Percentiles rank a stretch among this genome's conserved stretches.
These are phyloP conservation scores for Eucidaris tribuloides DNA, from an alignment of 35 echinoderm and acorn worm species.

Conservation along the genomic window DNA sequence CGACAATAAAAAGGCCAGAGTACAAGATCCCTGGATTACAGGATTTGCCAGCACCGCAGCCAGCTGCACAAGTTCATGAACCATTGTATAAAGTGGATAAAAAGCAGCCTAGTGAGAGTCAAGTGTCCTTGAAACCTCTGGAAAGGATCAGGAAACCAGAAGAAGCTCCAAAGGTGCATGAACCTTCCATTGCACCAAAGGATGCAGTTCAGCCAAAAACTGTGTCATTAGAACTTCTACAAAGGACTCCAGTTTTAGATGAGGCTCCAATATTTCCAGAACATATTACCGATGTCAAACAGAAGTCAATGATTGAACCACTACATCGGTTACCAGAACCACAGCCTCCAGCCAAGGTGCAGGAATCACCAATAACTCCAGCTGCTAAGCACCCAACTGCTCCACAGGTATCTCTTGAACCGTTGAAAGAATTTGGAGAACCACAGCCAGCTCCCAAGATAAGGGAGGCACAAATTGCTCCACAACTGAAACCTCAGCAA, in stretches of 20 bases:
- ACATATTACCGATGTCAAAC: neutral
- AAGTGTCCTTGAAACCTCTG: slow-evolving; percentile 15
- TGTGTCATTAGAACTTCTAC: slow-evolving; percentile 1
- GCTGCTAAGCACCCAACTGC: neutral
- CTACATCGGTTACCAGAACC: slow-evolving; percentile 13
- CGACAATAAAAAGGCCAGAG: neutral
- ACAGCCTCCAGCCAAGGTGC: slow-evolving; percentile 9
- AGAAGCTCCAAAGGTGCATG: neutral
- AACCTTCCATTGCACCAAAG: neutral
- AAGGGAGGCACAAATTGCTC: neutral
- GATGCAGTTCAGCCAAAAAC: neutral
- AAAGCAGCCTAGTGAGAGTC: neutral
- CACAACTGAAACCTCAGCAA: too few species aligned
- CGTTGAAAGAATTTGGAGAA: neutral
- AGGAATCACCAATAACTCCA: slow-evolving; percentile 14
- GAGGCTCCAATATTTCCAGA: slow-evolving; percentile 22
- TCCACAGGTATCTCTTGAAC: too few species aligned
- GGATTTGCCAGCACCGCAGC: neutral
- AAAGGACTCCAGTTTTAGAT: slow-evolving; percentile 21
- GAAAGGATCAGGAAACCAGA: slow-evolving; percentile 22
- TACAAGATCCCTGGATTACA: neutral
- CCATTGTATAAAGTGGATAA: neutral
- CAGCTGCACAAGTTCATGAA: neutral
- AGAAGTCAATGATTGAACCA: neutral
- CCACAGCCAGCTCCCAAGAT: neutral